Evolutionary conservation across 1,140 invertebrate species (phyloP).

Genomic region (Paraescarpia echinospica): DNA sequence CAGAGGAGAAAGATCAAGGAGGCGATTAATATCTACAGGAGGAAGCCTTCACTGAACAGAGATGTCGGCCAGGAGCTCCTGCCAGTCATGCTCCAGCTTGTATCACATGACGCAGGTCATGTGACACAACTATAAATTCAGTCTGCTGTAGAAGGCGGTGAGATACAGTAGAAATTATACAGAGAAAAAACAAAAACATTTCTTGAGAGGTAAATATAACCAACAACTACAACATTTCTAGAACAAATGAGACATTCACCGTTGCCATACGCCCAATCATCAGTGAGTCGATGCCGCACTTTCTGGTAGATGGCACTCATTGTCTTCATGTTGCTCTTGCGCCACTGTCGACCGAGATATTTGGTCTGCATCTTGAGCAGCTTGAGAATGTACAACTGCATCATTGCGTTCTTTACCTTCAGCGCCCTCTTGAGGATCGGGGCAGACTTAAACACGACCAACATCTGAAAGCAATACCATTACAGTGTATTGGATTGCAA

Average conservation of each 20-base stretch:
- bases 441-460: conserved; percentile 99
- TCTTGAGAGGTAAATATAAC: no score
- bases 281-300: conserved; percentile 82
- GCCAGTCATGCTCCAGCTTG: no score
- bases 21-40: no score
- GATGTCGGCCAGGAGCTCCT: no score
- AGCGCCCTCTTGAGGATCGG: conserved; percentile 95
- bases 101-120: no score
- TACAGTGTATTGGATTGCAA: neutral
- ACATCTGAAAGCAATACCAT: conserved; percentile 70
- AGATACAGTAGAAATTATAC: no score
- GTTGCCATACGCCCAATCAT: conserved; percentile 99
- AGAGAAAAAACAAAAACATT: no score
- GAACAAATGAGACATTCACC: conserved; percentile 56
- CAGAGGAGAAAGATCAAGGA: no score
- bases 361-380: conserved; percentile 99
- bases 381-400: conserved; percentile 98
- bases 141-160: no score
- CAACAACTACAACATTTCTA: no score
- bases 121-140: no score
- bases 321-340: conserved; percentile 99
- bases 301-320: conserved; percentile 99
- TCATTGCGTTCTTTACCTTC: conserved; percentile 88
- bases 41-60: no score
- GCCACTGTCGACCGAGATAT: conserved; percentile 97